phyloP scores from a whole-genome alignment of 2,797 vertebrate species.

The Zalophus californianus region DNA sequence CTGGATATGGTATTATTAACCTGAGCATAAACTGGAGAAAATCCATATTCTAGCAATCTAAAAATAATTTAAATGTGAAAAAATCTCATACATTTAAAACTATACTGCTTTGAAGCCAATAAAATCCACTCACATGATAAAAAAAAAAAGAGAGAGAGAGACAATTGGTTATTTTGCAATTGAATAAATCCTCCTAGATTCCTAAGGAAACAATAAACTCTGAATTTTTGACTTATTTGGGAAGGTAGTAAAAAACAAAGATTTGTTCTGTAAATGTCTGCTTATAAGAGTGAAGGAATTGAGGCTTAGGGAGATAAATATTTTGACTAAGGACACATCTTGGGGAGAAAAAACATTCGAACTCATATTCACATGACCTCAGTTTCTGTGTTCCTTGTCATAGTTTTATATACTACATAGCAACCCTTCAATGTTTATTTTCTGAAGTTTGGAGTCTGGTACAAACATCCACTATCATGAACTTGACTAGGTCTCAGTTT shows the following conservation, averaged over 20 bases:
- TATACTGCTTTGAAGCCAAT: conserved; percentile 50
- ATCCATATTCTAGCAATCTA: conserved; percentile 67
- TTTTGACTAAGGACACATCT: background rate
- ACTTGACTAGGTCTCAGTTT: background rate
- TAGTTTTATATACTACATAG: background rate
- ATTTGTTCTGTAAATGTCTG: conserved; percentile 11
- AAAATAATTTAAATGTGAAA: conserved; percentile 71
- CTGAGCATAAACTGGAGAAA: conserved; percentile 73
- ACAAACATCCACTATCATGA: background rate
- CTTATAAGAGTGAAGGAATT: background rate
- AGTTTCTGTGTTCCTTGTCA: background rate
- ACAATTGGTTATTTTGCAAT: conserved; percentile 38
- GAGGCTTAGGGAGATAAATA: background rate
- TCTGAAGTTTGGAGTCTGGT: background rate
- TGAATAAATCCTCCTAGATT: conserved; percentile 55
- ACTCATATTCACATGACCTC: background rate
- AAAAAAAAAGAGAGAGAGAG: conserved; percentile 47
- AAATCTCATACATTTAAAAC: conserved; percentile 40
- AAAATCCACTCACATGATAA: conserved; percentile 43
- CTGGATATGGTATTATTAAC: conserved; percentile 62
- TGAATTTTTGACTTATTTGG: conserved; percentile 46
- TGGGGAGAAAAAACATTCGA: background rate
- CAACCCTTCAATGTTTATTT: background rate
- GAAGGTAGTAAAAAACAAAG: background rate
- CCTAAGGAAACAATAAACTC: conserved; percentile 45